Percentiles rank a stretch among this genome's conserved stretches.
phyloP scores from a whole-genome alignment of 2,113 vertebrate genomes.

The Emydura subglobosa region DNA sequence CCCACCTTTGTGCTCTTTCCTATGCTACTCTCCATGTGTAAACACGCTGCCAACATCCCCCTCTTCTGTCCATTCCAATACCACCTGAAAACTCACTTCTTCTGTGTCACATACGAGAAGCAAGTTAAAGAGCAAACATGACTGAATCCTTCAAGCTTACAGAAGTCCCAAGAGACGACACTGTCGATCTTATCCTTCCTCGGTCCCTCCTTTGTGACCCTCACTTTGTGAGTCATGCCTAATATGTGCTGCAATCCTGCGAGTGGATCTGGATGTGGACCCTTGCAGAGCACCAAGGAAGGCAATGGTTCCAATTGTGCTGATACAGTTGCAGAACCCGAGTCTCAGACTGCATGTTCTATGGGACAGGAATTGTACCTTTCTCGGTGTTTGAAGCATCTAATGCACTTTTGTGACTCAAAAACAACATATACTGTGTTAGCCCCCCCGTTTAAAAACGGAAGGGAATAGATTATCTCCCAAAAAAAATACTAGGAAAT shows the following conservation, averaged over 20 bases:
- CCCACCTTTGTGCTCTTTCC: background rate
- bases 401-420: too few relatives aligned
- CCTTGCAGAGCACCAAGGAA: background rate
- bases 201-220: background rate
- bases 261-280: rapidly evolving
- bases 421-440: too few relatives aligned
- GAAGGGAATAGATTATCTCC: background rate
- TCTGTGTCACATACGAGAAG: background rate
- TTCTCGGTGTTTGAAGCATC: background rate
- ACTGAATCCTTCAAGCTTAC: background rate
- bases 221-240: background rate
- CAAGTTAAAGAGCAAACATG: background rate
- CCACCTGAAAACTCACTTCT: background rate
- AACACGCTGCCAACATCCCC: background rate
- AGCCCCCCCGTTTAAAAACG: rapidly evolving
- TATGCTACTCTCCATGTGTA: background rate
- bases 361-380: too few relatives aligned
- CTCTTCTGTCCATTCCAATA: background rate
- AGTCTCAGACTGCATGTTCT: rapidly evolving
- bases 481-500: rapidly evolving
- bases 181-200: background rate
- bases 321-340: background rate
- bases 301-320: background rate
- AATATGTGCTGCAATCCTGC: rapidly evolving
- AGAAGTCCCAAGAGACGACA: background rate